Conservation (phyloP, 2,113 vertebrate species). For the Vireo altiloquus region DNA sequence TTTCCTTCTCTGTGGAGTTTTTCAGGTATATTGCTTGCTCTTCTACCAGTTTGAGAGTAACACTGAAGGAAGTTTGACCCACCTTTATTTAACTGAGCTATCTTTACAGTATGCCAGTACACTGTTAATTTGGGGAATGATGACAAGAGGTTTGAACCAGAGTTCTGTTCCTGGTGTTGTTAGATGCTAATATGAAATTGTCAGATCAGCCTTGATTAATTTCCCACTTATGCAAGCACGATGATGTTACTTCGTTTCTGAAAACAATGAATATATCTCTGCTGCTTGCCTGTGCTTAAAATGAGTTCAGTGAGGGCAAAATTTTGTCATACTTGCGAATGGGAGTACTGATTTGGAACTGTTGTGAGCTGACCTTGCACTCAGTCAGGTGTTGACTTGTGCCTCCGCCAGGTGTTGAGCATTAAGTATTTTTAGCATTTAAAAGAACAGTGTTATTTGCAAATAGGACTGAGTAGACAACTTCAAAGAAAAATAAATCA, state of each 20-base stretch:
- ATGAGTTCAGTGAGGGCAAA: not conserved
- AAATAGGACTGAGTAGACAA: not conserved
- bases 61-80: accelerated
- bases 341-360: not conserved
- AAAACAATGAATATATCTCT: not conserved
- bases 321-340: not conserved
- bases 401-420: not conserved
- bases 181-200: not conserved
- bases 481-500: not conserved
- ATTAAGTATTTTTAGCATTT: not conserved
- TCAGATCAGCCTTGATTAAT: not conserved
- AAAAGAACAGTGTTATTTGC: not conserved
- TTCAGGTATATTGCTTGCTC: not conserved
- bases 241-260: not conserved
- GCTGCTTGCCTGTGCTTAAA: not conserved
- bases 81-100: not conserved
- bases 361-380: not conserved
- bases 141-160: not conserved
- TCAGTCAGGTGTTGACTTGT: not conserved
- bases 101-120: not conserved
- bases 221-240: not conserved
- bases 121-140: not conserved
- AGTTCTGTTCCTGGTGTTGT: not conserved
- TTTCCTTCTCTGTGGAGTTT: not conserved
- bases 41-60: not conserved